Evolutionary conservation across 23 tunicate species (phyloP), one percentile per base, ranked within the genome.

Genomic region (Trididemnum nubilum): DNA sequence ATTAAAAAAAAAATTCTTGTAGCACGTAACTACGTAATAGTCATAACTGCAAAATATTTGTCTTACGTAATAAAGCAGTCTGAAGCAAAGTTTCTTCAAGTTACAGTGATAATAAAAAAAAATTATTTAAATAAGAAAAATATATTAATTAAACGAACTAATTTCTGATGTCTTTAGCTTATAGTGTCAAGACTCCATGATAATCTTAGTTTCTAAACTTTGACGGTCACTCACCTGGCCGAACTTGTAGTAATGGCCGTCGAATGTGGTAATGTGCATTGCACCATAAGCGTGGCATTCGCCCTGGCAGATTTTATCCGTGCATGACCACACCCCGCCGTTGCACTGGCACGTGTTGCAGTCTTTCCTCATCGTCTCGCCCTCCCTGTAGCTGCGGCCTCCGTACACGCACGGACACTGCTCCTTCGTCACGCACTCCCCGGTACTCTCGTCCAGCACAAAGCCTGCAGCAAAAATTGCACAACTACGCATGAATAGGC

Each of bases 381-480:
- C 99, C 71, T 96, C 99, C 22, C 83, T 49, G 71, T 96, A 96
- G 57, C 97, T 91, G 39, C 85, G 89, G 35, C 99, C 99, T 0
- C 99, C 99, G 66, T 96, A 93, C 19, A 91, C 85, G 70, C 99
- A 96, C 9, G 99, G 99, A 82, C 99, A 96, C 64, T 87, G 80
- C 36, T 91, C 90, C 59, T 92, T 92, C 0, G 72, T 50, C 2
- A 96, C 99, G 57, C 99, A 96, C 18, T 77, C 50, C 0, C 88
- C 94, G 35, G 77, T 87, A 37, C 83, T 81, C 67, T 96, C 99
- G 51, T 96, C 99, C 34, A 96, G 54, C 36, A 96, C 99, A 78
- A 76, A 92, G 23, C 98, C 98, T 92, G 57, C 3, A 33, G 38
- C n/a, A n/a, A n/a, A n/a, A n/a, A n/a, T n/a, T 18, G 9, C 71